Evolutionary conservation across 2,888 invertebrate species (phyloP).

Genomic region (Hybos culiciformis): DNA sequence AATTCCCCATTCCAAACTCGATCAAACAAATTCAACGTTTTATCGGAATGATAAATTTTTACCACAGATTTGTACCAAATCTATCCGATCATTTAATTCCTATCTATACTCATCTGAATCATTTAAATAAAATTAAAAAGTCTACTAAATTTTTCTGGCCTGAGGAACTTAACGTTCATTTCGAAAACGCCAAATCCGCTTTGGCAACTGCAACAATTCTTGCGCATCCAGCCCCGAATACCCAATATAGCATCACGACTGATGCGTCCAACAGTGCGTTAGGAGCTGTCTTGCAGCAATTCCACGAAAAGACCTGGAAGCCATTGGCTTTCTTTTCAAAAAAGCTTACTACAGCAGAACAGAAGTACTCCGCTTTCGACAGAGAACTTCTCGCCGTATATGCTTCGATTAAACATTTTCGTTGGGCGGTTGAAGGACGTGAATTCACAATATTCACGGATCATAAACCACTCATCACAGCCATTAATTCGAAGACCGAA

Average conservation of each 20-base stretch:
- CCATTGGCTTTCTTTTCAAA: constrained; percentile 2
- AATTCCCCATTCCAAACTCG: neutral
- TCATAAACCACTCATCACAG: constrained; percentile 6
- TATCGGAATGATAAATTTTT: neutral
- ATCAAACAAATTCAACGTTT: neutral
- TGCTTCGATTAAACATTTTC: constrained; percentile 3
- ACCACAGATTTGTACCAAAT: neutral
- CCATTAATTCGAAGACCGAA: neutral
- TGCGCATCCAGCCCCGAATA: neutral
- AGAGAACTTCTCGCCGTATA: constrained; percentile 4
- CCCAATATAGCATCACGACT: neutral
- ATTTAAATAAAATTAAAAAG: neutral
- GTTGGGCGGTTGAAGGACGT: constrained; percentile 4
- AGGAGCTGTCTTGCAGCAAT: constrained; percentile 6
- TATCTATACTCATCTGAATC: neutral
- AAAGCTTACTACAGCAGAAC: neutral
- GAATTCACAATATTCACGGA: constrained; percentile 5
- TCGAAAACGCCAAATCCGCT: neutral
- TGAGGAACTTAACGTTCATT: neutral
- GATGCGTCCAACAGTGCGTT: constrained; percentile 1
- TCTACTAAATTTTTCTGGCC: neutral
- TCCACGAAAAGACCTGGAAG: neutral
- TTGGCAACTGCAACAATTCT: neutral
- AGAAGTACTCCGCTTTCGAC: constrained; percentile 7
- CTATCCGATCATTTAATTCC: neutral